Evolutionary conservation across 1,140 invertebrate species (phyloP).

Genomic region (Protaetia brevitarsis): DNA sequence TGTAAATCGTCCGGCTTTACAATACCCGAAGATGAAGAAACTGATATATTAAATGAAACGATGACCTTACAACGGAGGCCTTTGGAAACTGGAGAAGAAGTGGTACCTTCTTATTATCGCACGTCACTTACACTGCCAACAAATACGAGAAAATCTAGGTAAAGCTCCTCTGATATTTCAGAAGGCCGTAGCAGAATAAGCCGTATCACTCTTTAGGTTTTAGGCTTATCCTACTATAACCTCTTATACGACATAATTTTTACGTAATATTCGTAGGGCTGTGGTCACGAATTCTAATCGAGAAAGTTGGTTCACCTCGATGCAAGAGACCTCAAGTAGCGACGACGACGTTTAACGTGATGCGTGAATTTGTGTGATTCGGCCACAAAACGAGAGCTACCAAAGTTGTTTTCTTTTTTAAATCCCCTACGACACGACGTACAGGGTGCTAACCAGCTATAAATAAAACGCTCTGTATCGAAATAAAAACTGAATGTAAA

Average conservation of each 20-base stretch:
- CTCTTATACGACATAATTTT: neutral
- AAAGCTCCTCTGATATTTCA: too few species aligned
- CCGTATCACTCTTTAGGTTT: slow-evolving; percentile 7
- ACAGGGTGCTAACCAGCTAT: too few species aligned
- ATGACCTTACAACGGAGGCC: slow-evolving; percentile 69
- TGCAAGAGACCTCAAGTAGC: slow-evolving; percentile 39
- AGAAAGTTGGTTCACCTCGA: slow-evolving; percentile 38
- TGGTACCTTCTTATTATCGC: slow-evolving; percentile 59
- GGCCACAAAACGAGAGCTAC: too few species aligned
- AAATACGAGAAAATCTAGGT: slow-evolving; percentile 55
- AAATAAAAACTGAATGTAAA: too few species aligned
- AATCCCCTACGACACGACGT: too few species aligned
- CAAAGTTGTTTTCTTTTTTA: too few species aligned
- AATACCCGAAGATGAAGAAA: slow-evolving; percentile 55
- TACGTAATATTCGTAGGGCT: slow-evolving; percentile 20
- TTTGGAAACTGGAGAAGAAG: slow-evolving; percentile 50
- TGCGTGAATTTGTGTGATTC: neutral
- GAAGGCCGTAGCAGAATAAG: neutral
- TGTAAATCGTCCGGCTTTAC: slow-evolving; percentile 67
- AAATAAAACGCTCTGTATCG: too few species aligned
- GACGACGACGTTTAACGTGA: slow-evolving; percentile 32
- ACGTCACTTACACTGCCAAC: slow-evolving; percentile 67
- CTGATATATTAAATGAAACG: slow-evolving; percentile 60
- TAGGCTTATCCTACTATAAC: slow-evolving; percentile 23
- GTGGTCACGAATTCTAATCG: slow-evolving; percentile 29